Conservation (phyloP, 2,888 invertebrate genomes). For the Rotaria macrura region DNA sequence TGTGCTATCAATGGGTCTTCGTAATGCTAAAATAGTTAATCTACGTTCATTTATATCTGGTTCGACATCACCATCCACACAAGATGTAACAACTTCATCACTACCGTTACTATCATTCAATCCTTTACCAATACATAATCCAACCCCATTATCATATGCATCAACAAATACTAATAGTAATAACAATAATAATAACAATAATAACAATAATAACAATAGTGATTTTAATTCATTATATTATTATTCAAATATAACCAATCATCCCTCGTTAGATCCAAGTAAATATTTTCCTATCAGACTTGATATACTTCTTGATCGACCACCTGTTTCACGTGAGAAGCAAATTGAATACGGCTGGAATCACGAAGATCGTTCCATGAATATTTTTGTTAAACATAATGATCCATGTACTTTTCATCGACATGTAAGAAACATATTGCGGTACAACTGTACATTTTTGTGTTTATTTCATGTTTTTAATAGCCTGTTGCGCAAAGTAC, state of each 20-base stretch:
- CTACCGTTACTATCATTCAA: background rate
- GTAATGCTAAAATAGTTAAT: background rate
- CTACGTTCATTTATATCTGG: background rate
- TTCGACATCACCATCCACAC: background rate
- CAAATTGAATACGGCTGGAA: conserved; percentile 93
- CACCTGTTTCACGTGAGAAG: conserved; percentile 74
- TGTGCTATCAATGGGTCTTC: background rate
- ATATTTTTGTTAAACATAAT: conserved; percentile 97
- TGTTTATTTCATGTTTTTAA: background rate
- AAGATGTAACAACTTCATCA: background rate
- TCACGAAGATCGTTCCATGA: conserved; percentile 83
- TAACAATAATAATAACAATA: background rate
- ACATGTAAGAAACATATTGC: conserved; percentile 45
- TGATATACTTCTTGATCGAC: conserved; percentile 90
- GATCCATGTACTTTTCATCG: conserved; percentile 95
- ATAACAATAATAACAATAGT: background rate
- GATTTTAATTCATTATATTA: background rate
- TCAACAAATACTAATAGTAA: background rate
- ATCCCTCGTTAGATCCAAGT: conserved; percentile 3
- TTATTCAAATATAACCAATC: conserved; percentile 6
- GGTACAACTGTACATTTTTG: background rate
- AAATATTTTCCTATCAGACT: conserved; percentile 65
- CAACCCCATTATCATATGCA: background rate
- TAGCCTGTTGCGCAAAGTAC: conserved; percentile 87
- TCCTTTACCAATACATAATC: background rate